A percentile compares a stretch with the other conserved stretches of the same genome.
phyloP scores from a whole-genome alignment of 2,797 vertebrate species.

The Channallabes apus region DNA sequence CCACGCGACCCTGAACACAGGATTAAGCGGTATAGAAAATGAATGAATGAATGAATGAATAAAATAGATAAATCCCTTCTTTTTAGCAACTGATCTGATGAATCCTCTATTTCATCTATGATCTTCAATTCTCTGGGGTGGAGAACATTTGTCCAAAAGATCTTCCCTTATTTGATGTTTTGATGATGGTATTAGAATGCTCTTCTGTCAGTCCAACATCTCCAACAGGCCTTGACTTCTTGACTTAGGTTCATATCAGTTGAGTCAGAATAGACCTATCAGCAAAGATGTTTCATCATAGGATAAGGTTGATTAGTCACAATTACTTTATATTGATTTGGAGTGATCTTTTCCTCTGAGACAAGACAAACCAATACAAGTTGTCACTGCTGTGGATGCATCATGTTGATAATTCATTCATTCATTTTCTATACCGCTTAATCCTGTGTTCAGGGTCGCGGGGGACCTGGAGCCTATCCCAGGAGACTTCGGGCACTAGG shows the following conservation, averaged over 20 bases:
- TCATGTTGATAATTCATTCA: background rate
- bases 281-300: background rate
- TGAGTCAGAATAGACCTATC: background rate
- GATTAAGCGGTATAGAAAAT: too few species aligned
- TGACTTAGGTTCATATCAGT: background rate
- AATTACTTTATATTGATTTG: constrained; percentile 12
- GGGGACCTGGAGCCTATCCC: too few species aligned
- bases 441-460: too few species aligned
- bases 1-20: too few species aligned
- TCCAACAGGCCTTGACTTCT: background rate
- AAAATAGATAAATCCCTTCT: too few species aligned
- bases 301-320: background rate
- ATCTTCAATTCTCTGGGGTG: background rate
- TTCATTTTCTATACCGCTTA: too few species aligned
- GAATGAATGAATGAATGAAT: too few species aligned
- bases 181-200: background rate
- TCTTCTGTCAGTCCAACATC: background rate
- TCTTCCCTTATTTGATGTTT: background rate
- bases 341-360: background rate
- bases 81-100: too few species aligned
- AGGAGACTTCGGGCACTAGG: too few species aligned
- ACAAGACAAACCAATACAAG: background rate
- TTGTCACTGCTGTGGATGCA: background rate
- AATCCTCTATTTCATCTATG: too few species aligned
- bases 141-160: background rate